These are phyloP conservation scores for Hetaerina titia DNA, from an alignment of 2,888 invertebrate genomes.

Conservation along the genomic window DNA sequence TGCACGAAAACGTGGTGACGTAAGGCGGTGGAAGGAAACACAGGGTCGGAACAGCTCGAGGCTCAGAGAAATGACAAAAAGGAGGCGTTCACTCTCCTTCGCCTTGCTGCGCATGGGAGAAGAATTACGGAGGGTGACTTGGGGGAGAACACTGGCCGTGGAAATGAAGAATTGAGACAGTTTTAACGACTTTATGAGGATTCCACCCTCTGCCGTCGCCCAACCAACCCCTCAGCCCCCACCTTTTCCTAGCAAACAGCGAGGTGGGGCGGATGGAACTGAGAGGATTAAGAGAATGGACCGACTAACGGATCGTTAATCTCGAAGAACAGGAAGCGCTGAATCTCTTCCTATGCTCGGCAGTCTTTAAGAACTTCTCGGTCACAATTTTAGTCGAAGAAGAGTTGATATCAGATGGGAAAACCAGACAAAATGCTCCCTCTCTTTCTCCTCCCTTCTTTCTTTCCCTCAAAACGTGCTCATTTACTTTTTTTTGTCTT, in stretches of 20 bases:
- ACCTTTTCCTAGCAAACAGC: background rate
- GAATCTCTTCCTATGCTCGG: conserved; percentile 66
- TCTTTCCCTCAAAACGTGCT: background rate
- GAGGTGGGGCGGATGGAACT: background rate
- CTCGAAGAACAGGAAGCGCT: conserved; percentile 63
- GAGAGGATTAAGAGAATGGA: conserved; percentile 60
- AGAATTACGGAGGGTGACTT: background rate
- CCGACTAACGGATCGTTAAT: conserved; percentile 59
- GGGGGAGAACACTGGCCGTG: conserved; percentile 31
- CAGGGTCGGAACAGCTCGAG: background rate
- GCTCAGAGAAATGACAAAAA: background rate
- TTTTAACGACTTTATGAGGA: conserved; percentile 58
- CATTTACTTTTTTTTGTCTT: background rate
- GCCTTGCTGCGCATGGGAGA: background rate
- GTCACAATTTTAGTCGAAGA: conserved; percentile 51
- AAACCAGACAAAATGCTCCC: background rate
- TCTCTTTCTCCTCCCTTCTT: background rate
- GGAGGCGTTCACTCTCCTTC: background rate
- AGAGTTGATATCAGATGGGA: conserved; percentile 54
- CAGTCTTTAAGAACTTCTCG: conserved; percentile 45
- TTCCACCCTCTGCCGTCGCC: conserved; percentile 10
- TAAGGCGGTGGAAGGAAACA: background rate
- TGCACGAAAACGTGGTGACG: too few relatives aligned
- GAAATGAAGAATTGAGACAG: conserved; percentile 65
- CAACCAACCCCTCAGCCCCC: conserved; percentile 11